A percentile compares a stretch with the other conserved stretches of the same genome.
Evolutionary conservation across 2,797 vertebrate species (phyloP).

Genomic region (Cryptoblepharus egeriae): DNA sequence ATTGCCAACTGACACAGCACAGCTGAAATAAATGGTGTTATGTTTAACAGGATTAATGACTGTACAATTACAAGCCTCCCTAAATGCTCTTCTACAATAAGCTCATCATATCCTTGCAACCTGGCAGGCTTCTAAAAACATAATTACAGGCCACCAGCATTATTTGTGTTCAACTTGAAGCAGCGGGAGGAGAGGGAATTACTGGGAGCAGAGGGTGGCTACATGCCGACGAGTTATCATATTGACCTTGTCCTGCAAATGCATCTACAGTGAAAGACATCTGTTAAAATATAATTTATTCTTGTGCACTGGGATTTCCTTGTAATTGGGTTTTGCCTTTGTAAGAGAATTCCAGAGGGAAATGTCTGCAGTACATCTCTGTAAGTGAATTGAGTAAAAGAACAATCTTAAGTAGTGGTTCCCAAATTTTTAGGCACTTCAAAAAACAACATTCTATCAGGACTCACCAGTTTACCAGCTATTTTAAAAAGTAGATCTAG

Average conservation of each 20-base stretch:
- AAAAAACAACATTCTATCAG: too few relatives aligned
- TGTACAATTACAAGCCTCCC: slow-evolving; percentile 59
- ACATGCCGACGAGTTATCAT: not conserved
- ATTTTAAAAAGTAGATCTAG: too few relatives aligned
- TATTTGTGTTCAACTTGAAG: slow-evolving; percentile 37
- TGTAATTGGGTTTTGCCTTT: not conserved
- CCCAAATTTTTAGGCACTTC: too few relatives aligned
- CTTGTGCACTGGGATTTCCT: not conserved
- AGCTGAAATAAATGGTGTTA: slow-evolving; percentile 46
- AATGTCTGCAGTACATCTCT: not conserved
- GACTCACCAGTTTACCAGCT: too few relatives aligned
- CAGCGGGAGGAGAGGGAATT: slow-evolving; percentile 31
- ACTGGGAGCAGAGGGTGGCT: slow-evolving; percentile 32
- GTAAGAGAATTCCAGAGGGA: not conserved
- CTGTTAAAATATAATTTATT: not conserved
- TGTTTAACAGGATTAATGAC: slow-evolving; percentile 61
- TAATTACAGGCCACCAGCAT: slow-evolving; percentile 48
- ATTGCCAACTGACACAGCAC: slow-evolving; percentile 15
- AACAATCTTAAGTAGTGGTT: not conserved
- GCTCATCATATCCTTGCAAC: slow-evolving; percentile 41
- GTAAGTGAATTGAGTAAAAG: not conserved
- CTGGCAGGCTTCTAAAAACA: slow-evolving; percentile 54
- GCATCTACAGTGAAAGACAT: not conserved
- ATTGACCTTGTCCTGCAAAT: not conserved
- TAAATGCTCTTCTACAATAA: slow-evolving; percentile 50